These are phyloP conservation scores for Empis livida DNA, from an alignment of 2,888 invertebrate species.

Conservation along the genomic window DNA sequence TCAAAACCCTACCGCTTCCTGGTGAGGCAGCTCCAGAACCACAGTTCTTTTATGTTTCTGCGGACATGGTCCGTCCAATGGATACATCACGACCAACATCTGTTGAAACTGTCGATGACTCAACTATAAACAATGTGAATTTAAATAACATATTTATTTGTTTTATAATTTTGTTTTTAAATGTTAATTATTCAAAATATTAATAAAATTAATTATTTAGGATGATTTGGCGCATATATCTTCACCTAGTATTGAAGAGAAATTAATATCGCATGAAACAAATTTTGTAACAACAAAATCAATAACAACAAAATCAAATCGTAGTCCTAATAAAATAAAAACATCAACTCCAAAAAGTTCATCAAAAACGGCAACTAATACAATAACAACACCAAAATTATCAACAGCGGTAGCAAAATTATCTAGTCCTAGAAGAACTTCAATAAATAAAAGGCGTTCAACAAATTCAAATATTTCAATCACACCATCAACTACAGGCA, in stretches of 20 bases:
- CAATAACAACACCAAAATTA: slow-evolving; percentile 14
- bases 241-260: neutral
- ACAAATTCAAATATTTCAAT: neutral
- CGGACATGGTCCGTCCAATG: slow-evolving; percentile 38
- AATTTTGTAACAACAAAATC: neutral
- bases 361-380: slow-evolving; percentile 17
- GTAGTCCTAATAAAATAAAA: neutral
- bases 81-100: slow-evolving; percentile 33
- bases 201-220: neutral
- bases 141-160: neutral
- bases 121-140: slow-evolving; percentile 12
- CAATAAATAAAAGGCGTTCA: neutral
- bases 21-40: slow-evolving; percentile 63
- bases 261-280: neutral
- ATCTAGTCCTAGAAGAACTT: neutral
- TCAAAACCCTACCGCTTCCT: slow-evolving; percentile 32
- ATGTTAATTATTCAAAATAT: neutral
- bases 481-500: slow-evolving; percentile 4
- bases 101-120: slow-evolving; percentile 33
- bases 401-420: slow-evolving; percentile 1
- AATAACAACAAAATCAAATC: slow-evolving; percentile 4
- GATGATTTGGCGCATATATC: neutral
- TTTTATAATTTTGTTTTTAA: neutral
- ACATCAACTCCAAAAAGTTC: slow-evolving; percentile 24
- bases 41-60: slow-evolving; percentile 66